phyloP scores from a whole-genome alignment of 1,140 invertebrate species.

The Limonius californicus region DNA sequence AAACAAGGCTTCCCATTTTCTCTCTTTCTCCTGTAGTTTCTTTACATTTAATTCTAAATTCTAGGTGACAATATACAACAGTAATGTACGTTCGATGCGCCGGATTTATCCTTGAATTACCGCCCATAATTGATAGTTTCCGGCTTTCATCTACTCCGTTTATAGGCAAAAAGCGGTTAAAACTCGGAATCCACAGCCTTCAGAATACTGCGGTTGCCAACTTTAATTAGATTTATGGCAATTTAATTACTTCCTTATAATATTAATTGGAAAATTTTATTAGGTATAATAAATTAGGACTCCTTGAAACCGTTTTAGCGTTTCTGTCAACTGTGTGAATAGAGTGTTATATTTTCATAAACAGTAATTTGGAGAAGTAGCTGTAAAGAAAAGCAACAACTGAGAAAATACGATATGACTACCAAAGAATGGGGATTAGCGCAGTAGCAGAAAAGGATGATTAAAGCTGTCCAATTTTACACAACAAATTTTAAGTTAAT shows the following conservation, averaged over 20 bases:
- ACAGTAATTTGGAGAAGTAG: no score
- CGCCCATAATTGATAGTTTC: background rate
- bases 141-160: no score
- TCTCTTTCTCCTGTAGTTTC: background rate
- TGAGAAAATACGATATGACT: no score
- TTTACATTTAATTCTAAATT: background rate
- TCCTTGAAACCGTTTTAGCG: no score
- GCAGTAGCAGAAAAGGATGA: no score
- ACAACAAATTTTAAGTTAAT: no score
- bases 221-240: conserved; percentile 7
- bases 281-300: background rate
- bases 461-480: no score
- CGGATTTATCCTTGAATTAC: background rate
- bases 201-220: conserved; percentile 1
- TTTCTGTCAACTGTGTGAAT: no score
- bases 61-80: background rate
- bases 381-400: no score
- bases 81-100: background rate
- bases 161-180: no score
- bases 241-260: conserved; percentile 1
- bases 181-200: background rate
- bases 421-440: no score
- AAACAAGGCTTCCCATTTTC: background rate
- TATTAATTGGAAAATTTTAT: conserved; percentile 8
- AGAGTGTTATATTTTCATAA: no score